phyloP scores from a whole-genome alignment of 2,797 vertebrate genomes.

The Alosa sapidissima region DNA sequence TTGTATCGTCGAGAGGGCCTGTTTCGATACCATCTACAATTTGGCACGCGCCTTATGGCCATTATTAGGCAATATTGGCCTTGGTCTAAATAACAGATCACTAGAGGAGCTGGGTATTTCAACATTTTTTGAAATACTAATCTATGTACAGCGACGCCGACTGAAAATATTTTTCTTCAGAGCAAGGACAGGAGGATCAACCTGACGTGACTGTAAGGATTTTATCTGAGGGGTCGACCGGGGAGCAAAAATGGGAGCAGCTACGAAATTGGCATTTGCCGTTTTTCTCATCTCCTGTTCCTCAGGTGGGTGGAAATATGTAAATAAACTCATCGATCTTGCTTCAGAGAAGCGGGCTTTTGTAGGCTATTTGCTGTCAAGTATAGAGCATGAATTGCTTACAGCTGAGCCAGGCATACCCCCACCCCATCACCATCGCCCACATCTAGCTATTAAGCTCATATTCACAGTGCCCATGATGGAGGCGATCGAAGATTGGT shows the following conservation, averaged over 20 bases:
- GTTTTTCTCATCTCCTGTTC: constrained; percentile 98
- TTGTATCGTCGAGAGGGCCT: not conserved
- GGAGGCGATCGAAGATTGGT: constrained; percentile 4
- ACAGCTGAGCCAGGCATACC: constrained; percentile 2
- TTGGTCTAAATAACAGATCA: not conserved
- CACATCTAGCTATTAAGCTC: constrained; percentile 6
- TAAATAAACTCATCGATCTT: constrained; percentile 19
- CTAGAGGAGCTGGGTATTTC: not conserved
- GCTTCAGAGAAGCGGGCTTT: not conserved
- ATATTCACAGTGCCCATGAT: not conserved
- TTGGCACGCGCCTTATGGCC: not conserved
- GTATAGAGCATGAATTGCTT: not conserved
- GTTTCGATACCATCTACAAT: constrained; percentile 9
- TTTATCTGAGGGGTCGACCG: constrained; percentile 56
- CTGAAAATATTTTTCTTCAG: constrained; percentile 19
- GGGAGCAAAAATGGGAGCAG: constrained; percentile 93
- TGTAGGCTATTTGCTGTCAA: not conserved
- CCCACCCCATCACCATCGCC: constrained; percentile 9
- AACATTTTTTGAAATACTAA: not conserved
- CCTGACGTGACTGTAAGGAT: constrained; percentile 45
- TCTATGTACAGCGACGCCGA: constrained; percentile 1
- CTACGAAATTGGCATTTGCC: constrained; percentile 94
- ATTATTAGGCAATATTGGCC: not conserved
- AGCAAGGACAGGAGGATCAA: not conserved
- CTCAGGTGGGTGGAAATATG: constrained; percentile 86